Evolutionary conservation across 2,888 invertebrate genomes (phyloP).

Genomic region (Ornithoptera alexandrae): DNA sequence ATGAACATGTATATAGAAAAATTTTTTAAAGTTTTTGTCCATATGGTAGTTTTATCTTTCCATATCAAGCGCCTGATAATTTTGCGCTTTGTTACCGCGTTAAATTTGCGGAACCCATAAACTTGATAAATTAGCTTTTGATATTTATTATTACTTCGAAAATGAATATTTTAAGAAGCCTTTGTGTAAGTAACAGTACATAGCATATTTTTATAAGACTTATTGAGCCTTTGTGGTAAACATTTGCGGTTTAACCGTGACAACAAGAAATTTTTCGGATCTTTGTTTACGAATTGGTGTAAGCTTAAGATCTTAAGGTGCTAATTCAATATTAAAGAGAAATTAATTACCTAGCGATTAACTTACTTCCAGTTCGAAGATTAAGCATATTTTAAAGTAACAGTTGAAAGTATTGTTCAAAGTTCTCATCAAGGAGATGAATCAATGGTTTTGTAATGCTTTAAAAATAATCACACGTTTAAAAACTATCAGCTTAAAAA

Average conservation of each 20-base stretch:
- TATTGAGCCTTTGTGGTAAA: conserved; percentile 1
- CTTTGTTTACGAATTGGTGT: background rate
- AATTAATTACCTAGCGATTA: background rate
- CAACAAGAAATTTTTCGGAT: background rate
- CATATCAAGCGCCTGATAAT: conserved; percentile 10
- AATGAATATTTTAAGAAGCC: conserved; percentile 25
- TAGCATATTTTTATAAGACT: conserved; percentile 13
- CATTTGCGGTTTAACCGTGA: background rate
- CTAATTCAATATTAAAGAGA: background rate
- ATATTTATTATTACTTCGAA: conserved; percentile 12
- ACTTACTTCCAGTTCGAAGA: background rate
- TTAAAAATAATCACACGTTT: no score
- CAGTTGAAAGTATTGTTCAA: background rate
- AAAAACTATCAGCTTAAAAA: no score
- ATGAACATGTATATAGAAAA: background rate
- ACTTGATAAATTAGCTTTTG: conserved; percentile 9
- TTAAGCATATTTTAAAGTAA: background rate
- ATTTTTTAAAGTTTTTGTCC: background rate
- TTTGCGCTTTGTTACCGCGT: conserved; percentile 22
- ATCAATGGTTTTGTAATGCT: no score
- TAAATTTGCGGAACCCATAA: conserved; percentile 31
- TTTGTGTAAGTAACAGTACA: conserved; percentile 27
- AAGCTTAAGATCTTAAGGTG: background rate
- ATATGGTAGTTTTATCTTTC: background rate
- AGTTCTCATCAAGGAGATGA: no score